phyloP scores from a whole-genome alignment of 2,797 vertebrate species.

The Sebastes trivittatus region DNA sequence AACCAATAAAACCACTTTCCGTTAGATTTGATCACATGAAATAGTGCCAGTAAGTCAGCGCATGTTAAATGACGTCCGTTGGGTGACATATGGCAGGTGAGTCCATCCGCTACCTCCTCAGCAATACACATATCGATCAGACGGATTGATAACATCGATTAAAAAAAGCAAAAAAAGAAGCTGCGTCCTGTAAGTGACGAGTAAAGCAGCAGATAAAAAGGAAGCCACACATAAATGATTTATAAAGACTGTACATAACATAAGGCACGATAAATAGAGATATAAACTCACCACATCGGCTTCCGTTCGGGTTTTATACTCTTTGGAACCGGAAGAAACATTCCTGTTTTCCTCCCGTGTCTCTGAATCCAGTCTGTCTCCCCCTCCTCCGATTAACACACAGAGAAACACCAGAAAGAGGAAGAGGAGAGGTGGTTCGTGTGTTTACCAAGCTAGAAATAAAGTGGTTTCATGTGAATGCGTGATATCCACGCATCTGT shows the following conservation, averaged over 20 bases:
- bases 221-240: background rate
- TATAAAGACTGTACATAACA: accelerated
- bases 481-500: conserved; percentile 67
- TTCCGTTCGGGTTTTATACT: conserved; percentile 80
- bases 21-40: background rate
- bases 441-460: conserved; percentile 37
- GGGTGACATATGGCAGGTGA: conserved; percentile 34
- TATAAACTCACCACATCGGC: conserved; percentile 79
- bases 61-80: background rate
- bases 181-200: background rate
- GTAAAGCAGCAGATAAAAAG: background rate
- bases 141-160: conserved; percentile 52
- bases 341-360: conserved; percentile 71
- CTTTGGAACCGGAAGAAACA: conserved; percentile 84
- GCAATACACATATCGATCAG: conserved; percentile 53
- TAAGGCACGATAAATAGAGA: background rate
- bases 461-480: conserved; percentile 67
- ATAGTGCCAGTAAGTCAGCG: background rate
- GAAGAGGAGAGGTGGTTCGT: conserved; percentile 10
- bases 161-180: background rate
- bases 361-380: conserved; percentile 36
- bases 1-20: background rate
- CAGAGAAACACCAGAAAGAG: background rate
- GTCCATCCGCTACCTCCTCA: conserved; percentile 36
- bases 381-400: conserved; percentile 19